These are phyloP conservation scores for Mythimna lalbum DNA, from an alignment of 2,888 invertebrate species.

Conservation along the genomic window DNA sequence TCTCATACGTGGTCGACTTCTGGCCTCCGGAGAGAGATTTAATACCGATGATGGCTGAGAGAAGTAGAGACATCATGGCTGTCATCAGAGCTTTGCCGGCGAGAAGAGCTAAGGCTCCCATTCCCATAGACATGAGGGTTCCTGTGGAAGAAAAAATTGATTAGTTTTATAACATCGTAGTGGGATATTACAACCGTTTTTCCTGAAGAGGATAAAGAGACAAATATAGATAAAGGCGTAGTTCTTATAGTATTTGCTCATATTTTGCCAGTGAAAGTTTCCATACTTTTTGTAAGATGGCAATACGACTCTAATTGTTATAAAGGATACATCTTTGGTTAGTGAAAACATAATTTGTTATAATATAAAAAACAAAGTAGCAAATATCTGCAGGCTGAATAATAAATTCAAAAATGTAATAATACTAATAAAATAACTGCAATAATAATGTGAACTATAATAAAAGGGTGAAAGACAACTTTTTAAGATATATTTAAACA, in stretches of 20 bases:
- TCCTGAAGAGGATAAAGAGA: too few relatives aligned
- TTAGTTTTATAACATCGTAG: background rate
- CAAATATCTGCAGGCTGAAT: background rate
- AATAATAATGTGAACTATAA: background rate
- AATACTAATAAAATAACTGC: background rate
- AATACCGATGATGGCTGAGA: constrained; percentile 94
- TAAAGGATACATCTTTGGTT: background rate
- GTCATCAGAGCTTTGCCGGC: constrained; percentile 96
- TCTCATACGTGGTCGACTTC: constrained; percentile 95
- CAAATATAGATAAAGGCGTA: background rate
- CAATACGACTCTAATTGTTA: background rate
- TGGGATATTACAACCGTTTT: too few relatives aligned
- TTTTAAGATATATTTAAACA: background rate
- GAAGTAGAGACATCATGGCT: constrained; percentile 94
- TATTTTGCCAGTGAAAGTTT: background rate
- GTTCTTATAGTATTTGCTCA: background rate
- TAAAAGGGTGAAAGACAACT: background rate
- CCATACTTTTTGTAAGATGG: background rate
- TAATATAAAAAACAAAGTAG: background rate
- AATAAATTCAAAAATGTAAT: background rate
- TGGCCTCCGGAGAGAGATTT: constrained; percentile 93
- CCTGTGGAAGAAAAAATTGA: constrained; percentile 80
- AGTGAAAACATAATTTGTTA: background rate
- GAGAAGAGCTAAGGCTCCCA: constrained; percentile 94
- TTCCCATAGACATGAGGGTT: constrained; percentile 93